A percentile compares a stretch with the other conserved stretches of the same genome.
Evolutionary conservation across 2,888 invertebrate genomes (phyloP).

Genomic region (Sesia bembeciformis): DNA sequence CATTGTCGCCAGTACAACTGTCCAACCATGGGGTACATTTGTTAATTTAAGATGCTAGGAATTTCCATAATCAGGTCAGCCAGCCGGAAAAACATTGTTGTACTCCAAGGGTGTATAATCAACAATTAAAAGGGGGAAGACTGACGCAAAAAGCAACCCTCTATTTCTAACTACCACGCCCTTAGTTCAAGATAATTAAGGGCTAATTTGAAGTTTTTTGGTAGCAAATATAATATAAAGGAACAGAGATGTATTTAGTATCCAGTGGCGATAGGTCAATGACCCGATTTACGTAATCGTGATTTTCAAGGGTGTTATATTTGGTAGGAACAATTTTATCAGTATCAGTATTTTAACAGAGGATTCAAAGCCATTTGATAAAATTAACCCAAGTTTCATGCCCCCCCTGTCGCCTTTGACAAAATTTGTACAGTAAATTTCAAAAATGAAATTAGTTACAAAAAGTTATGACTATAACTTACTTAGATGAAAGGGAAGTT

Average conservation of each 20-base stretch:
- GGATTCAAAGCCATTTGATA: too few relatives aligned
- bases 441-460: too few relatives aligned
- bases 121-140: constrained; percentile 14
- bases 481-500: too few relatives aligned
- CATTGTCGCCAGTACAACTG: neutral
- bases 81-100: constrained; percentile 40
- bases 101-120: constrained; percentile 19
- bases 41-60: constrained; percentile 43
- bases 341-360: neutral
- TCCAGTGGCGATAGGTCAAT: constrained; percentile 19
- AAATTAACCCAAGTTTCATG: too few relatives aligned
- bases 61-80: constrained; percentile 55
- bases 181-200: constrained; percentile 1
- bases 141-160: neutral
- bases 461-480: too few relatives aligned
- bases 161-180: neutral
- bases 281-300: constrained; percentile 19
- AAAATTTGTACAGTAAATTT: too few relatives aligned
- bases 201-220: neutral
- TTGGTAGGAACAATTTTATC: neutral
- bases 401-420: too few relatives aligned
- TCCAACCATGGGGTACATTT: constrained; percentile 5
- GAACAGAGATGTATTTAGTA: neutral
- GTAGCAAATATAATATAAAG: neutral
- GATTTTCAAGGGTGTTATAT: neutral